These are phyloP conservation scores for Aplodontia rufa DNA, from an alignment of 2,113 vertebrate genomes.

Conservation along the genomic window DNA sequence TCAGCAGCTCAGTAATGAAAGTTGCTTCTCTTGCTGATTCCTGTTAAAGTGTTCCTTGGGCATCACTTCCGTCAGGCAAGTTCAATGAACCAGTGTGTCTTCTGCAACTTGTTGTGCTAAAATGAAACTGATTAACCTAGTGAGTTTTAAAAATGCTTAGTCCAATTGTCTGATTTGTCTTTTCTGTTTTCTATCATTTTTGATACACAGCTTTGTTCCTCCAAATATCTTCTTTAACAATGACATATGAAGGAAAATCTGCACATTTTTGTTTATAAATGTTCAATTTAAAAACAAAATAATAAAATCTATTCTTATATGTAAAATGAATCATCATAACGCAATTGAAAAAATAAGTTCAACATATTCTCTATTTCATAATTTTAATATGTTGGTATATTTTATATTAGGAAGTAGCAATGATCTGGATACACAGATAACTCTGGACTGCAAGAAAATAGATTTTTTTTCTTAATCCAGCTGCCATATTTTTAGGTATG, in stretches of 20 bases:
- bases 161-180: constrained; percentile 28
- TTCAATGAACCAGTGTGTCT: constrained; percentile 38
- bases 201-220: constrained; percentile 28
- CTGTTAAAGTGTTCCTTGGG: constrained; percentile 47
- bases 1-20: constrained; percentile 67
- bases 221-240: constrained; percentile 47
- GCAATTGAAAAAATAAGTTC: not conserved
- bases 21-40: constrained; percentile 70
- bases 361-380: not conserved
- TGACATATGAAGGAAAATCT: not conserved
- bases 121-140: constrained; percentile 65
- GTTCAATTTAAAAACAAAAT: not conserved
- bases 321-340: not conserved
- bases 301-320: not conserved
- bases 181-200: constrained; percentile 36
- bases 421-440: not conserved
- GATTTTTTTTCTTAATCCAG: not conserved
- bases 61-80: constrained; percentile 34
- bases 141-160: constrained; percentile 29
- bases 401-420: not conserved
- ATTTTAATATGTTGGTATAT: not conserved
- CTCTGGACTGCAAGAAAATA: not conserved
- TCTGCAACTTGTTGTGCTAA: constrained; percentile 18
- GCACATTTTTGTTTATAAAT: not conserved
- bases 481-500: not conserved